Evolutionary conservation across 2,888 invertebrate species (phyloP).

Genomic region (Frankliniella fusca): DNA sequence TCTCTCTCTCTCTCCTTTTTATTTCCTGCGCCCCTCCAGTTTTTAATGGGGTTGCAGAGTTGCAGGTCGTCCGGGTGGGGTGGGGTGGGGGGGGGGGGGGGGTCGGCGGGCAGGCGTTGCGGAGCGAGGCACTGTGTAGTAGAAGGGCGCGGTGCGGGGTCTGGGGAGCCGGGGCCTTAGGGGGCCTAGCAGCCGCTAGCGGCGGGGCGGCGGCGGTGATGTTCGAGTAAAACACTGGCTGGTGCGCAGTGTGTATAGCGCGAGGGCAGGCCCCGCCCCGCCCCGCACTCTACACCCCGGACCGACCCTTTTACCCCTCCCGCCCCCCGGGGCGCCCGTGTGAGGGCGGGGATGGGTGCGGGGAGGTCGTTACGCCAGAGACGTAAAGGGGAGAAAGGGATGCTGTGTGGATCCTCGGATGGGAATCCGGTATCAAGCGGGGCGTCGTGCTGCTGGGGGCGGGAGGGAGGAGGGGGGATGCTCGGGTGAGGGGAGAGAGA

Average conservation of each 20-base stretch:
- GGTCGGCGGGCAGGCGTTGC: background rate
- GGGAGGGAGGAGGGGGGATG: constrained; percentile 40
- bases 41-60: background rate
- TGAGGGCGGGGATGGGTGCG: constrained; percentile 39
- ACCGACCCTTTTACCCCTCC: no score
- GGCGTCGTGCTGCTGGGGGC: background rate
- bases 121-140: background rate
- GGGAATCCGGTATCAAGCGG: constrained; percentile 25
- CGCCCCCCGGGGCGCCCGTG: no score
- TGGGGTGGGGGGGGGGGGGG: background rate
- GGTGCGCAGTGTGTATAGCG: constrained; percentile 21
- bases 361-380: constrained; percentile 44
- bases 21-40: background rate
- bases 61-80: background rate
- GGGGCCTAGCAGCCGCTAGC: constrained; percentile 37
- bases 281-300: no score
- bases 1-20: background rate
- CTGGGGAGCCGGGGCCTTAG: constrained; percentile 18
- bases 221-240: background rate
- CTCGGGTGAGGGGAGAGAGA: constrained; percentile 34
- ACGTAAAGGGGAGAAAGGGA: constrained; percentile 37
- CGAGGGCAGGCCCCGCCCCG: background rate
- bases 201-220: constrained; percentile 37
- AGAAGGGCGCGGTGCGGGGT: no score
- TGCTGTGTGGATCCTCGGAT: constrained; percentile 31